These are phyloP conservation scores for Rhea pennata DNA, from an alignment of 2,113 vertebrate species.

Conservation along the genomic window DNA sequence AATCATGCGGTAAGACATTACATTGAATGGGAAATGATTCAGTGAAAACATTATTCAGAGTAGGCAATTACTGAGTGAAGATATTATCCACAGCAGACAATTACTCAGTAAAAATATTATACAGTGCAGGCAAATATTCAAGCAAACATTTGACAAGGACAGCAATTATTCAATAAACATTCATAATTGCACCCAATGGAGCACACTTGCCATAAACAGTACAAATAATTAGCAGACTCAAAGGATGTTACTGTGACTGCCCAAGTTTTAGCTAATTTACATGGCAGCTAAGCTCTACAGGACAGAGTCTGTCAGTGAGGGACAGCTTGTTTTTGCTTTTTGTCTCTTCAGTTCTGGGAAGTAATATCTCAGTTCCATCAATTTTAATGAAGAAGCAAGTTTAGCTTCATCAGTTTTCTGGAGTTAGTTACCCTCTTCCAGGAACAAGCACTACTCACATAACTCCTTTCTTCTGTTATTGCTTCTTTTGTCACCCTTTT, in stretches of 20 bases:
- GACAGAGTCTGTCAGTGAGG: slow-evolving; percentile 58
- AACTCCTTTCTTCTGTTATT: background rate
- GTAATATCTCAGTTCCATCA: background rate
- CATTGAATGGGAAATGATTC: slow-evolving; percentile 78
- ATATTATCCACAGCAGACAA: slow-evolving; percentile 77
- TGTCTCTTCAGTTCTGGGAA: slow-evolving; percentile 57
- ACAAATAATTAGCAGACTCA: slow-evolving; percentile 72
- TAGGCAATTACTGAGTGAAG: slow-evolving; percentile 79
- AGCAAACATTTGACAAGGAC: slow-evolving; percentile 79
- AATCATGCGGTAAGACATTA: slow-evolving; percentile 57
- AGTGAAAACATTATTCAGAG: slow-evolving; percentile 79
- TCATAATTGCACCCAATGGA: slow-evolving; percentile 78
- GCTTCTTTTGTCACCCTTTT: background rate
- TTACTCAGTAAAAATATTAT: slow-evolving; percentile 80
- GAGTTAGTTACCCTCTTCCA: background rate
- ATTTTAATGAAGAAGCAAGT: slow-evolving; percentile 2
- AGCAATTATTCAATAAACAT: slow-evolving; percentile 82
- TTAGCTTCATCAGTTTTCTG: background rate
- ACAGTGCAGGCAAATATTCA: slow-evolving; percentile 73
- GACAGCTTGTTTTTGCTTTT: slow-evolving; percentile 53
- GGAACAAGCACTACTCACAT: background rate
- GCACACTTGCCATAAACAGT: slow-evolving; percentile 57
- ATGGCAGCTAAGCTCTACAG: background rate
- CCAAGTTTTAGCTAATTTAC: slow-evolving; percentile 67
- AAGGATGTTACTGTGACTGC: slow-evolving; percentile 34